These are phyloP conservation scores for Pseudocheirus occidentalis DNA, from an alignment of 2,797 vertebrate species.

Conservation along the genomic window DNA sequence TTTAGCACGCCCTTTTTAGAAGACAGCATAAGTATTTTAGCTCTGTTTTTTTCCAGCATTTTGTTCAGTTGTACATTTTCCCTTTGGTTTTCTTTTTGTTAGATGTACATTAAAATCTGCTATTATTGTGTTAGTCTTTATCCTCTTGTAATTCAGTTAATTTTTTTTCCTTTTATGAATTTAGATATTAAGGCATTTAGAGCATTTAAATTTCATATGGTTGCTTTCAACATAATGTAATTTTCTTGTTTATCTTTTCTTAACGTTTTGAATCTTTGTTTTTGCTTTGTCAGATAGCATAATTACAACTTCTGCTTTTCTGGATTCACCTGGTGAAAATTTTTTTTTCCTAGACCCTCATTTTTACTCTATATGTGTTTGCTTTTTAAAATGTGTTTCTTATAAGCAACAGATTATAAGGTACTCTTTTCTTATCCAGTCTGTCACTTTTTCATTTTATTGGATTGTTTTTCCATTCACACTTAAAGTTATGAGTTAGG, in stretches of 20 bases:
- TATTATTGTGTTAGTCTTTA: not conserved
- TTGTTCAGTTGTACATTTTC: not conserved
- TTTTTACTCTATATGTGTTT: not conserved
- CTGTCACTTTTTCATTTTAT: not conserved
- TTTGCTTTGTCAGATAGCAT: not conserved
- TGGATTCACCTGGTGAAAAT: not conserved
- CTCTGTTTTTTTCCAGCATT: not conserved
- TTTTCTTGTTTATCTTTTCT: not conserved
- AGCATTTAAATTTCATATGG: not conserved
- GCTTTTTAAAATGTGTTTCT: not conserved
- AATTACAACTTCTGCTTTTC: not conserved
- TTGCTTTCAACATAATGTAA: not conserved
- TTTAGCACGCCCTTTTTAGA: not conserved
- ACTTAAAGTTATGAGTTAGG: not conserved
- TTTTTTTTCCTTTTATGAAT: not conserved
- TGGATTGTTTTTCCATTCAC: not conserved
- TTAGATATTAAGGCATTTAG: not conserved
- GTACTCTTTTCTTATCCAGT: too few species aligned
- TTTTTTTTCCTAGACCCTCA: not conserved
- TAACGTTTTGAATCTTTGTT: not conserved
- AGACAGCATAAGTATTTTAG: not conserved
- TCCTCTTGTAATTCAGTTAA: not conserved
- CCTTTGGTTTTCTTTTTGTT: not conserved
- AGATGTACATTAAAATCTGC: not conserved
- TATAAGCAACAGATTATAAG: not conserved